These are phyloP conservation scores for Oenanthe melanoleuca DNA, from an alignment of 2,113 vertebrate species.

Conservation along the genomic window DNA sequence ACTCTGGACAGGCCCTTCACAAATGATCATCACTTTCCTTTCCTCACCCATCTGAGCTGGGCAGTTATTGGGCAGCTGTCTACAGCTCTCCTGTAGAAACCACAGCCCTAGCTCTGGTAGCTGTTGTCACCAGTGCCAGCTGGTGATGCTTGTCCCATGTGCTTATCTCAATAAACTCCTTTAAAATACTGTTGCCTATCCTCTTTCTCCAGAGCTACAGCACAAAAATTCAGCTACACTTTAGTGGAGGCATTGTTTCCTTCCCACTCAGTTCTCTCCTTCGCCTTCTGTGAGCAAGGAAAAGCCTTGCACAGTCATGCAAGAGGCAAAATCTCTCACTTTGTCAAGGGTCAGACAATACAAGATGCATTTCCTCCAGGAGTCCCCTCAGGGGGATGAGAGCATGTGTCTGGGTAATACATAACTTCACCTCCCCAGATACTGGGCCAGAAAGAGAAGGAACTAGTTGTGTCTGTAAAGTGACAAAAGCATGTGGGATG, in stretches of 20 bases:
- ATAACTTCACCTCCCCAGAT: not conserved
- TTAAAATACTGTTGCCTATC: not conserved
- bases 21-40: not conserved
- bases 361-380: not conserved
- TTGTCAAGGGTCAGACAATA: not conserved
- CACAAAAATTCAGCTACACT: not conserved
- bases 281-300: not conserved
- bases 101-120: not conserved
- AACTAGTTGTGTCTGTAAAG: not conserved
- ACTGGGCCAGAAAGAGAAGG: not conserved
- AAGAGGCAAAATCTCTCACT: not conserved
- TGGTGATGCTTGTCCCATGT: not conserved
- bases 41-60: not conserved
- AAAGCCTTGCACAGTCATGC: not conserved
- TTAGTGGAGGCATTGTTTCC: not conserved
- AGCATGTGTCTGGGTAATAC: not conserved
- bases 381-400: not conserved
- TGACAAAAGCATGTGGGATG: not conserved
- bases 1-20: not conserved
- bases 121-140: not conserved
- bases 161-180: not conserved
- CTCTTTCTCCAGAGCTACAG: not conserved
- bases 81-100: not conserved
- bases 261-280: not conserved
- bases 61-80: not conserved